phyloP scores from a whole-genome alignment of 2,888 invertebrate species.

The Opisthograptis luteolata region DNA sequence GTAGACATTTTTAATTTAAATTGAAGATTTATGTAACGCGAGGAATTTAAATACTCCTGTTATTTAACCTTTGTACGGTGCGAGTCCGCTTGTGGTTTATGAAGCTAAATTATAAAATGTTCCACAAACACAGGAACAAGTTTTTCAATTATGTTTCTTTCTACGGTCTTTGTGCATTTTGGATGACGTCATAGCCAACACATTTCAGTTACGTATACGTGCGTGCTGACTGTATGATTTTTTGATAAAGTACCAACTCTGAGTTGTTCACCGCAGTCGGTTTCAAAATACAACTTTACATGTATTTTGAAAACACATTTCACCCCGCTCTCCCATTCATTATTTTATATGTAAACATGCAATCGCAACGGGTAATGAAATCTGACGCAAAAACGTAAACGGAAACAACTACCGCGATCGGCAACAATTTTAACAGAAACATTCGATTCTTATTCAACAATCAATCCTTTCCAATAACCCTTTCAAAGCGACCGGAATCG shows the following conservation, averaged over 20 bases:
- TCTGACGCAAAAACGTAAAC: slow-evolving; percentile 11
- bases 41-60: slow-evolving; percentile 28
- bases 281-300: neutral
- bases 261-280: neutral
- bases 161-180: neutral
- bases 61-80: slow-evolving; percentile 21
- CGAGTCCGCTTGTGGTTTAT: slow-evolving; percentile 16
- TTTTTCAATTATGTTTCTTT: neutral
- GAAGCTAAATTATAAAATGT: slow-evolving; percentile 18
- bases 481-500: slow-evolving; percentile 47
- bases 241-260: too few relatives aligned
- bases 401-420: slow-evolving; percentile 4
- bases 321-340: neutral
- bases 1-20: slow-evolving; percentile 34
- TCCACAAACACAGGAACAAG: neutral
- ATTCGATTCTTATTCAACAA: slow-evolving; percentile 18
- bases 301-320: slow-evolving; percentile 3
- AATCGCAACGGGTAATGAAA: slow-evolving; percentile 6
- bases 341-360: slow-evolving; percentile 10
- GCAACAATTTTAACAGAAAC: slow-evolving; percentile 15
- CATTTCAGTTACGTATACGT: too few relatives aligned
- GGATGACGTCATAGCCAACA: neutral
- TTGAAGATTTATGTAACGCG: slow-evolving; percentile 28
- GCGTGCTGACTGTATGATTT: too few relatives aligned
- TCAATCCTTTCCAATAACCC: slow-evolving; percentile 42